Evolutionary conservation across 2,797 vertebrate genomes (phyloP).

Genomic region (Oophaga sylvatica): DNA sequence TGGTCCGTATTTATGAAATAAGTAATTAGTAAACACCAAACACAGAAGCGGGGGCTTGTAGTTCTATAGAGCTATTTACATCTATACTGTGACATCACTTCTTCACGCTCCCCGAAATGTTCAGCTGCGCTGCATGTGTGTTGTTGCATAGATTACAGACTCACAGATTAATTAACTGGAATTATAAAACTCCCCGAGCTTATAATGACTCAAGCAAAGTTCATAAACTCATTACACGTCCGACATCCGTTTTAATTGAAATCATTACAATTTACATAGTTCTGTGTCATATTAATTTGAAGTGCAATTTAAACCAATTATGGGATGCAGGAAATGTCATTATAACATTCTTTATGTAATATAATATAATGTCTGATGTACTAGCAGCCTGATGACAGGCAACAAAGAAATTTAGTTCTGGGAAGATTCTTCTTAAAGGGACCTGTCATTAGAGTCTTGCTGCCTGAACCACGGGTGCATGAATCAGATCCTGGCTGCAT

Average conservation of each 20-base stretch:
- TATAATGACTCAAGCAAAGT: slow-evolving; percentile 43
- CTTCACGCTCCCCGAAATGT: neutral
- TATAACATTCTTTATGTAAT: slow-evolving; percentile 8
- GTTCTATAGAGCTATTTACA: neutral
- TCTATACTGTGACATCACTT: neutral
- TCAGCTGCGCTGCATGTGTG: neutral
- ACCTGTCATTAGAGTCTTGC: too few species aligned
- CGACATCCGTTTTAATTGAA: slow-evolving; percentile 52
- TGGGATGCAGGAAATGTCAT: slow-evolving; percentile 21
- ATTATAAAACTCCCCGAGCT: slow-evolving; percentile 33
- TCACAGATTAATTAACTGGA: slow-evolving; percentile 37
- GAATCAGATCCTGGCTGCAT: too few species aligned
- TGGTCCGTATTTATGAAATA: neutral
- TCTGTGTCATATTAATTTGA: slow-evolving; percentile 34
- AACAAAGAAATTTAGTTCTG: neutral
- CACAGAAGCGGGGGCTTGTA: too few species aligned
- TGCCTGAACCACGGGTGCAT: too few species aligned
- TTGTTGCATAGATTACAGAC: neutral
- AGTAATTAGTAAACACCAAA: too few species aligned
- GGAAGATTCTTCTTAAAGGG: neutral
- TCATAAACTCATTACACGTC: slow-evolving; percentile 54
- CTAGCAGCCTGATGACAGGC: neutral
- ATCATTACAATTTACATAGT: slow-evolving; percentile 45
- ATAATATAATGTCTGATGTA: slow-evolving; percentile 6
- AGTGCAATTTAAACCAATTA: slow-evolving; percentile 35